Evolutionary conservation across 2,797 vertebrate species (phyloP), one percentile per base, ranked within the genome.

Genomic region (Phoeniculus purpureus): DNA sequence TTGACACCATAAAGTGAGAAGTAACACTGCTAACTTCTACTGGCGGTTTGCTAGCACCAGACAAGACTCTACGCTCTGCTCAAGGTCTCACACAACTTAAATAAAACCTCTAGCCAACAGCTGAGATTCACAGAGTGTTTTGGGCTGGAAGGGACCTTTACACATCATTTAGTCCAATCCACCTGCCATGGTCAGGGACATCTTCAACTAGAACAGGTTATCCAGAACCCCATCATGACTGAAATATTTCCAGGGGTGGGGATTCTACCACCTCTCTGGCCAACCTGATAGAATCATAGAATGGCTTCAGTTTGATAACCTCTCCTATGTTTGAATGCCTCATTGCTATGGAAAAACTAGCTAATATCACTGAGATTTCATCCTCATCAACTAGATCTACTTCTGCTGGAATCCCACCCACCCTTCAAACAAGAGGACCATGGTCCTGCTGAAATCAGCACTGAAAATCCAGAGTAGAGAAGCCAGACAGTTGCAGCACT

Each of bases 51-150:
- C n/a, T n/a, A n/a, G n/a, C n/a, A n/a, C n/a, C n/a, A 37, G 37
- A 37, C 37, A 37, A 37, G 37, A 37, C 37, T 37, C 37, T 12
- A 8, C 34, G 12, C 21, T 7, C 47, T 62, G 43, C 47, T 67
- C n/a, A n/a, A n/a, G n/a, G n/a, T n/a, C n/a, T n/a, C 64, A n/a
- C 55, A 9, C 6, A 3, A 16, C n/a, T 27, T 47, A 15, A 56
- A 21, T 0, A 3, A 22, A 71, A 9, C 25, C 59, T 60, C 40
- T 47, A 27, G 65, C 26, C 64, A n/a, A 7, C 0, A 3, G 10
- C 1, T 37, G 37, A 37, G 37, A 37, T 37, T 37, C 37, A 37
- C 37, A 37, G 37, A 37, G 37, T 43, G 43, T 14, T 43, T 43
- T 43, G 43, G 43, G 43, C 14, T 43, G 43, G 43, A 43, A 43